Evolutionary conservation across 2,113 vertebrate species (phyloP), one percentile per base, ranked within the genome.

Genomic region (Pollimyrus isidori): DNA sequence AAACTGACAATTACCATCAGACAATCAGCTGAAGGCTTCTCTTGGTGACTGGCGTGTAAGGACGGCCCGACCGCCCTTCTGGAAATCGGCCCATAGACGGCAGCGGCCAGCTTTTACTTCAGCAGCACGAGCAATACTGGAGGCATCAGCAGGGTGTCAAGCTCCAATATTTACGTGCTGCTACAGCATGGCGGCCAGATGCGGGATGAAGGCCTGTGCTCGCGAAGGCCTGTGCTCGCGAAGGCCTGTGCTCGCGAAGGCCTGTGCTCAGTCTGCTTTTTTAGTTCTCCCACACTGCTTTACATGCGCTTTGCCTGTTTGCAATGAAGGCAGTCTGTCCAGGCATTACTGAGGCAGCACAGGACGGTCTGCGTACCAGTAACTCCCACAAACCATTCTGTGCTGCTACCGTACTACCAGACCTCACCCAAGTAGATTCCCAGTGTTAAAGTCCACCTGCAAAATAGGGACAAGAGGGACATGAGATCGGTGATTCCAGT

Each of bases 151-250:
- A 95, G 94, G 94, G 96, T 95, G 95, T 97, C 95, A 97, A 97
- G 99, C 98, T 96, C 98, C 98, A 99, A 99, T 99, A 99, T 99
- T 99, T 99, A 99, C 98, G 97, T 99, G 98, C 98, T 99, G 98
- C 98, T 99, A 99, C 97, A 97, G 97, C 95, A 98, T 96, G 92
- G 96, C 94, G 92, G 96, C 97, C 97, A 95, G 94, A 42, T 48
- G 50, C 45, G 21, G 76, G 88, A 88, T 45, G 87, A 80, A 69
- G 90, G 87, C 19, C 88, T 89, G 80, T 80, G 35, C 3, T 26
- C 17, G n/a, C n/a, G n/a, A n/a, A n/a, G n/a, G n/a, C n/a, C n/a
- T n/a, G n/a, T n/a, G n/a, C n/a, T n/a, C n/a, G n/a, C n/a, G n/a
- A n/a, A n/a, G n/a, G n/a, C n/a, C n/a, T n/a, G n/a, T n/a, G n/a